Base-by-base conservation (phyloP, 2,797 vertebrate species). In the Parauchenoglanis punctatus region DNA sequence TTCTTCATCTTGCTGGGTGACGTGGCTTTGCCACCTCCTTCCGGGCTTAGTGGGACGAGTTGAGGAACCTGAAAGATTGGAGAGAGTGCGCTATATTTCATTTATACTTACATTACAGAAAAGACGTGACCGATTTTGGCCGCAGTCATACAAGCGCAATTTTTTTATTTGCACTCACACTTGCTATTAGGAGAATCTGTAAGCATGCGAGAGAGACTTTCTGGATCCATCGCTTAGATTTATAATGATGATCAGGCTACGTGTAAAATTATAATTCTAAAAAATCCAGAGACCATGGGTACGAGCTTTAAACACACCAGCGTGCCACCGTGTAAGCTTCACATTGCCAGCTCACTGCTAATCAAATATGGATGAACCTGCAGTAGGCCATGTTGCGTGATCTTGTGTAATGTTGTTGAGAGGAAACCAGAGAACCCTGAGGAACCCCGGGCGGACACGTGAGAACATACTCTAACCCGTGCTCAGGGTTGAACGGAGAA, bases 1-100 rank as follows among this genome's bases (percentile, higher is more conserved):
- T 96, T 98, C 89, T 99, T 99, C 91, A 97, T 97, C 86, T 97
- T 98, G 94, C 97, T 97, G 0, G 97, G 96, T 88, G 96, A 93
- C 82, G 92, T 92, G 17, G 97, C 96, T 92, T 98, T 97, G 86
- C 97, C 97, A 68, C 97, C 98, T 6, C 96, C 96, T 59, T 95
- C 95, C 31, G 96, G 91, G 92, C 94, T 94, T 0, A 96, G 93
- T 0, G 97, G 96, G 84, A 96, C 92, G 91, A 98, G 94, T 90
- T 97, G 97, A 13, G 97, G 97, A 70, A 98, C 97, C 93, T 96
- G 70, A 59, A 18, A 75, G 4, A 73, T 25, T 46, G 35, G 46
- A 11, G 15, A 49, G 28, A 10, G 8, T 8, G 8, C 7, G 4
- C 12, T 20, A 70, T 20, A 10, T 23, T 68, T 67, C 65, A 67